A percentile compares a stretch with the other conserved stretches of the same genome.
phyloP scores from a whole-genome alignment of 2,113 vertebrate species.

The Paralichthys olivaceus region DNA sequence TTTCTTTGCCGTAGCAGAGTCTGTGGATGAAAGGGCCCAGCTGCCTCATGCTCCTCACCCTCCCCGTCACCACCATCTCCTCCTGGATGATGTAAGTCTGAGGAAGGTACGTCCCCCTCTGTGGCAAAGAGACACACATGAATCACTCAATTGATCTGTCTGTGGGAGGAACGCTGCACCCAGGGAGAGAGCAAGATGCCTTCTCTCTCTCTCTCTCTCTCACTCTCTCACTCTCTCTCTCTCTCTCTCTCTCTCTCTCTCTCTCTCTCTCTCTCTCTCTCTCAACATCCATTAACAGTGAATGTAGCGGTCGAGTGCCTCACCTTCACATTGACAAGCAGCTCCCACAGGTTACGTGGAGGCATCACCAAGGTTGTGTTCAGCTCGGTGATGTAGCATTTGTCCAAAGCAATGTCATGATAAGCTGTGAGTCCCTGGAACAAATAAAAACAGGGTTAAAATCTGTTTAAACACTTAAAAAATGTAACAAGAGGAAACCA shows the following conservation, averaged over 20 bases:
- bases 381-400: slow-evolving; percentile 94
- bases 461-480: not conserved
- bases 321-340: slow-evolving; percentile 93
- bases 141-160: slow-evolving; percentile 41
- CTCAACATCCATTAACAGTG: not conserved
- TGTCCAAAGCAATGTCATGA: slow-evolving; percentile 91
- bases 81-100: slow-evolving; percentile 96
- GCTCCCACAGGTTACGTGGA: slow-evolving; percentile 93
- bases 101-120: slow-evolving; percentile 93
- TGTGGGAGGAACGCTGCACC: slow-evolving; percentile 18
- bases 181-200: not conserved
- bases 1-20: slow-evolving; percentile 92
- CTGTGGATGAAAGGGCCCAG: slow-evolving; percentile 93
- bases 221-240: too few species aligned
- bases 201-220: too few species aligned
- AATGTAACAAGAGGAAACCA: not conserved
- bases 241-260: too few species aligned
- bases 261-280: too few species aligned
- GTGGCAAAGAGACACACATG: slow-evolving; percentile 58
- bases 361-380: slow-evolving; percentile 93
- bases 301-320: not conserved
- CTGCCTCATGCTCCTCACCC: slow-evolving; percentile 88
- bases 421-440: slow-evolving; percentile 93
- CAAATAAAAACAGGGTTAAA: not conserved
- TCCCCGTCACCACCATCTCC: slow-evolving; percentile 92